Conservation (phyloP, 2,888 invertebrate genomes). For the Mamestra brassicae region DNA sequence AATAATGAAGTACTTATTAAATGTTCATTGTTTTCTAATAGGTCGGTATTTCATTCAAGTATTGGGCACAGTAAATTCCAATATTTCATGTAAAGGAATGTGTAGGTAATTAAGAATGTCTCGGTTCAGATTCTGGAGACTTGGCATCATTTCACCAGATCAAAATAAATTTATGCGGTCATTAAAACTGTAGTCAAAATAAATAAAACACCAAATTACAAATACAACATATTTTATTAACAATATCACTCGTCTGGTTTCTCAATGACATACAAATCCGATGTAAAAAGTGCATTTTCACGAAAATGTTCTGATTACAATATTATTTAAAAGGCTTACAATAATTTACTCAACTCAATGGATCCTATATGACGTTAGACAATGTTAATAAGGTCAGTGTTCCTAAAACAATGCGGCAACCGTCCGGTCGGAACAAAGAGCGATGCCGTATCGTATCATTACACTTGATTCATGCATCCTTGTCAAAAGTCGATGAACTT, state of each 20-base stretch:
- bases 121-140: slow-evolving; percentile 48
- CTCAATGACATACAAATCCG: slow-evolving; percentile 5
- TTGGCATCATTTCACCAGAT: slow-evolving; percentile 55
- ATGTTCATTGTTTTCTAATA: background rate
- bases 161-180: slow-evolving; percentile 40
- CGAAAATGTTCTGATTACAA: slow-evolving; percentile 10
- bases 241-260: slow-evolving; percentile 9
- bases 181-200: slow-evolving; percentile 47
- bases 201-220: slow-evolving; percentile 48
- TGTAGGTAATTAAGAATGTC: slow-evolving; percentile 46
- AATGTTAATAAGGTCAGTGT: slow-evolving; percentile 58
- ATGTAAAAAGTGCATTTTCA: slow-evolving; percentile 2
- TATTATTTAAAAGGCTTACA: slow-evolving; percentile 4
- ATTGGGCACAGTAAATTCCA: slow-evolving; percentile 11
- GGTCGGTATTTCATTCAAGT: background rate
- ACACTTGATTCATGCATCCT: slow-evolving; percentile 79
- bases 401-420: slow-evolving; percentile 67
- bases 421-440: slow-evolving; percentile 69
- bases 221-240: slow-evolving; percentile 45
- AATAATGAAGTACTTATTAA: background rate
- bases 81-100: slow-evolving; percentile 29
- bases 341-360: slow-evolving; percentile 39
- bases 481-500: slow-evolving; percentile 87
- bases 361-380: slow-evolving; percentile 38
- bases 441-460: slow-evolving; percentile 79